These are phyloP conservation scores for Neopelma chrysocephalum DNA, from an alignment of 2,797 vertebrate species.

Conservation along the genomic window DNA sequence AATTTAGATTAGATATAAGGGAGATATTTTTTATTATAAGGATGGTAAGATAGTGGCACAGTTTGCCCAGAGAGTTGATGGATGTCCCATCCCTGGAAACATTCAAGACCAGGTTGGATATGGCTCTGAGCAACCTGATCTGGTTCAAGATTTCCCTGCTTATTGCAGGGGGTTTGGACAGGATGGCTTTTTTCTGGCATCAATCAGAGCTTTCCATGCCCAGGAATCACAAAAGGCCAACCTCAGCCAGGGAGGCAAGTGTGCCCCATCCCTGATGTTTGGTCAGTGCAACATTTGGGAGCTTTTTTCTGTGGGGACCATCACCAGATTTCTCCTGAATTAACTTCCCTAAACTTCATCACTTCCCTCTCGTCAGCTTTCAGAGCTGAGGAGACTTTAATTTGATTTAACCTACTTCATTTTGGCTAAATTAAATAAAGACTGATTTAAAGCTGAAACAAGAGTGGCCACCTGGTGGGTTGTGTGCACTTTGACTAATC, in stretches of 20 bases:
- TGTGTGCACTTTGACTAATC: constrained; percentile 37
- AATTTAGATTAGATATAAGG: background rate
- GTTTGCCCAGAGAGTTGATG: background rate
- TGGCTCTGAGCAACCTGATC: background rate
- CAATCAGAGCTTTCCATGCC: background rate
- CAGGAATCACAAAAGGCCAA: background rate
- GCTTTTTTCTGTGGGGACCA: background rate
- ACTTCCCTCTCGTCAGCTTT: background rate
- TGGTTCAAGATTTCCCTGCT: background rate
- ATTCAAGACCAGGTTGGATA: accelerated
- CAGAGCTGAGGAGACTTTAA: background rate
- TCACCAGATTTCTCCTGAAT: background rate
- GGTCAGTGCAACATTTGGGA: background rate
- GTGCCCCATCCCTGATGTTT: background rate
- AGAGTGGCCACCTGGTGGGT: constrained; percentile 40
- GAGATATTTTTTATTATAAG: background rate
- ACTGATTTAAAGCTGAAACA: background rate
- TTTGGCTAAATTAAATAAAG: constrained; percentile 8
- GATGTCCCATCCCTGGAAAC: background rate
- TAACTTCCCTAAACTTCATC: background rate
- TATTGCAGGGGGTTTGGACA: background rate
- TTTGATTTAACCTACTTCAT: constrained; percentile 24
- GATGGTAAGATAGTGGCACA: background rate
- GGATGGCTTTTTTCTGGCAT: background rate
- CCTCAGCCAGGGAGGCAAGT: background rate